These are phyloP conservation scores for Ammodramus savannarum DNA, from an alignment of 2,113 vertebrate species.

Conservation along the genomic window DNA sequence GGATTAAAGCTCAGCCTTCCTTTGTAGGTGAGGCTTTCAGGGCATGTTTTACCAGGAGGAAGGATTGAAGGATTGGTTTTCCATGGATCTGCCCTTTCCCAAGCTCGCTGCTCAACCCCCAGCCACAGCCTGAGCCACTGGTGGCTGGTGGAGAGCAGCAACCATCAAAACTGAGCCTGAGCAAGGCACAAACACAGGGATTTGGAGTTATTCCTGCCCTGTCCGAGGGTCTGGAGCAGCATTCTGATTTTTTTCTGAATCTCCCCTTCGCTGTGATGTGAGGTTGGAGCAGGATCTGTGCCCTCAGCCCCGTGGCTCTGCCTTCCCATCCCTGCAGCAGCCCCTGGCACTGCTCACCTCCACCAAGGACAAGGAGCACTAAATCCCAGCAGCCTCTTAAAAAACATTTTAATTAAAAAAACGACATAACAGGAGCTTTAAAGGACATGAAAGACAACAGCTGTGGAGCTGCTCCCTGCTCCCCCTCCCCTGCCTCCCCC, in stretches of 20 bases:
- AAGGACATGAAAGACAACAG: conserved; percentile 56
- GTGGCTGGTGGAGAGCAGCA: not conserved
- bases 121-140: not conserved
- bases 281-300: not conserved
- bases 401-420: conserved; percentile 64
- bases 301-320: accelerated
- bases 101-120: not conserved
- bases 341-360: not conserved
- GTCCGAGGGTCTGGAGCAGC: not conserved
- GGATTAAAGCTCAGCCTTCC: not conserved
- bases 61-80: not conserved
- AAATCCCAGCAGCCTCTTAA: conserved; percentile 50
- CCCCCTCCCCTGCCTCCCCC: not conserved
- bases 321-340: not conserved
- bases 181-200: accelerated
- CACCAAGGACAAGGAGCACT: conserved; percentile 7
- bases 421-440: not conserved
- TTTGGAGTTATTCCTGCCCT: not conserved
- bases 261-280: not conserved
- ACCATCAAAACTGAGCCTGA: not conserved
- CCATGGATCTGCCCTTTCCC: accelerated
- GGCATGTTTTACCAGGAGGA: not conserved
- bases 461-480: not conserved
- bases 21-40: not conserved
- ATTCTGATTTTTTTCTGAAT: not conserved